Evolutionary conservation across 1,140 invertebrate species (phyloP).

Genomic region (Papilio dardanus): DNA sequence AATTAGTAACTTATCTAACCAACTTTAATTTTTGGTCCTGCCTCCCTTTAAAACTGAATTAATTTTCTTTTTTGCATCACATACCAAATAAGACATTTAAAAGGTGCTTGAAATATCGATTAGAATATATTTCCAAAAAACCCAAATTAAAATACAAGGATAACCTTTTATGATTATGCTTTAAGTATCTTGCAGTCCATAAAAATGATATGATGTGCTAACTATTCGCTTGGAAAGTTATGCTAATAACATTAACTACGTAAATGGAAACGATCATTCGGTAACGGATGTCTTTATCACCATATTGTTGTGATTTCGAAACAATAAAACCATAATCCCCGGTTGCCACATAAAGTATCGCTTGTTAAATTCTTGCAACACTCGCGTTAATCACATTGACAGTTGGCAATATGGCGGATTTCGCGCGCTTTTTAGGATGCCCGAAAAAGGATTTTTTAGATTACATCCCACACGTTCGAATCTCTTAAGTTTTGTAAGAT

Average conservation of each 20-base stretch:
- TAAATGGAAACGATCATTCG: constrained; percentile 13
- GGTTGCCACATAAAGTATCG: constrained; percentile 1
- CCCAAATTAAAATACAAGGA: neutral
- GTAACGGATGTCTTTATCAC: constrained; percentile 10
- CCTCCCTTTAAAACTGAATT: neutral
- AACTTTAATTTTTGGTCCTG: neutral
- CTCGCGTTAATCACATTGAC: constrained; percentile 10
- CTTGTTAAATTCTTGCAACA: constrained; percentile 23
- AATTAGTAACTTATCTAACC: neutral
- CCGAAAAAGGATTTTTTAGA: neutral
- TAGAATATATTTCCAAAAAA: neutral
- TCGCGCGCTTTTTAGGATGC: constrained; percentile 23
- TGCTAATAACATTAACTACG: constrained; percentile 13
- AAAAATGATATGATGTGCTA: neutral
- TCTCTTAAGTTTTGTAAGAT: constrained; percentile 14
- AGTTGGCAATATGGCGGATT: neutral
- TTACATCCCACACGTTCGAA: constrained; percentile 25
- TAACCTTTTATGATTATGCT: neutral
- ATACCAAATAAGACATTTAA: neutral
- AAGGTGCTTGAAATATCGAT: neutral
- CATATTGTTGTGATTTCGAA: constrained; percentile 26
- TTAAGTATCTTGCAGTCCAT: neutral
- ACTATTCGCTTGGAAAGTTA: neutral
- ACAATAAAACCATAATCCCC: constrained; percentile 34
- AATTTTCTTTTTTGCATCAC: neutral